Evolutionary conservation across 2,797 vertebrate species (phyloP), one percentile per base, ranked within the genome.

Genomic region (Centropyge bicolor): DNA sequence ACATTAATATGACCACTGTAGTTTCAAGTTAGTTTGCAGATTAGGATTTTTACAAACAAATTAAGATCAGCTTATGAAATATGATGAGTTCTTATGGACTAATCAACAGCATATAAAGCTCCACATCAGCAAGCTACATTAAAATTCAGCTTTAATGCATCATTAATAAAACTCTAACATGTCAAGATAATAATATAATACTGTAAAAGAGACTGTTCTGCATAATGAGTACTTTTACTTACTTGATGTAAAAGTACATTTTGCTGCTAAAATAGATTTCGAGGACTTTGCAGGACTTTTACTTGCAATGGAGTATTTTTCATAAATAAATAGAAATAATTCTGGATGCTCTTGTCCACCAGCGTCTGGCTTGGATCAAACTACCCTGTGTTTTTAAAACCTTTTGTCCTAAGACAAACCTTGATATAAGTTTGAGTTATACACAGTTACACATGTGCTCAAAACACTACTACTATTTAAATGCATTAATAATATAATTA

Each of bases 161-260:
- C 38, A 59, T 9, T 48, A 38, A 60, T 10, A 51, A 46, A 52
- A 57, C 46, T 43, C 17, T 8, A 40, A 9, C 52, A 19, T 46
- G 41, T 38, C 6, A 48, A 31, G n/a, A 24, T 48, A 40, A 22
- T 43, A 38, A 69, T 20, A 52, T 45, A 46, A 51, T 43, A 38
- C 36, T 31, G 3, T 52, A 16, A 59, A 51, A n/a, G 4, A 8
- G 41, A 3, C 19, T 17, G 24, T 14, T 49, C 64, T 62, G 22
- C 16, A 66, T 61, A 43, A 65, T 59, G 6, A 59, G 17, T n/a
- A 27, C 14, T 57, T 63, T 27, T 70, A 57, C 16, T 63, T n/a
- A n/a, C 27, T 45, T 31, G 1, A 55, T 24, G 9, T 35, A 14
- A 43, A 41, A 41, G 27, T 31, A 31, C 27, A 31, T 31, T 31